Conservation (phyloP, 2,113 vertebrate species). For the Eudyptes chrysolophus region DNA sequence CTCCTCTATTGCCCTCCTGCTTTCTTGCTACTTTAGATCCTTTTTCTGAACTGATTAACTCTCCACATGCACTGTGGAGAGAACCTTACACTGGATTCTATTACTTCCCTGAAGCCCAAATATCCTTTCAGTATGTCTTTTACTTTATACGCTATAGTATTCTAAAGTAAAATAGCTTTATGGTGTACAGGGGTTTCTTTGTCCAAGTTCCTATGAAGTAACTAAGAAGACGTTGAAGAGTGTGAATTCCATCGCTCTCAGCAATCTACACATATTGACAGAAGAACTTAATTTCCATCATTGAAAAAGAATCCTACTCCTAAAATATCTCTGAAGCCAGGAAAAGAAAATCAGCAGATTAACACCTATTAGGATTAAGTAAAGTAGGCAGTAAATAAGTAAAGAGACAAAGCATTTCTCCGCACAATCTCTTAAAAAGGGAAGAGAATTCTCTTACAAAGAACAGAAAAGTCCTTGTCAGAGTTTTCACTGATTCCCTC, state of each 20-base stretch:
- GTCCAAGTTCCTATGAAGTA: background rate
- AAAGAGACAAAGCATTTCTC: background rate
- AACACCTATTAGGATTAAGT: background rate
- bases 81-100: background rate
- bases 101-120: background rate
- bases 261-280: background rate
- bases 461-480: background rate
- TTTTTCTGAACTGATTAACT: background rate
- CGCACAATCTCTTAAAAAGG: background rate
- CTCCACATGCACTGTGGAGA: background rate
- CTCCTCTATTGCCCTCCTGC: background rate
- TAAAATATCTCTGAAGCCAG: background rate
- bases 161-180: background rate
- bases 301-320: background rate
- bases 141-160: background rate
- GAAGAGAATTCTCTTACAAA: background rate
- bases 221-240: background rate
- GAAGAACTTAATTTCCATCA: background rate
- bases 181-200: background rate
- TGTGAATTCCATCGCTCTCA: background rate
- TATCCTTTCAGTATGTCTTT: background rate
- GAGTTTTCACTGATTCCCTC: background rate
- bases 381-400: background rate
- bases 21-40: background rate
- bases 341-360: background rate